These are phyloP conservation scores for Kryphioiulus occultus DNA, from an alignment of 2,888 invertebrate species.

Conservation along the genomic window DNA sequence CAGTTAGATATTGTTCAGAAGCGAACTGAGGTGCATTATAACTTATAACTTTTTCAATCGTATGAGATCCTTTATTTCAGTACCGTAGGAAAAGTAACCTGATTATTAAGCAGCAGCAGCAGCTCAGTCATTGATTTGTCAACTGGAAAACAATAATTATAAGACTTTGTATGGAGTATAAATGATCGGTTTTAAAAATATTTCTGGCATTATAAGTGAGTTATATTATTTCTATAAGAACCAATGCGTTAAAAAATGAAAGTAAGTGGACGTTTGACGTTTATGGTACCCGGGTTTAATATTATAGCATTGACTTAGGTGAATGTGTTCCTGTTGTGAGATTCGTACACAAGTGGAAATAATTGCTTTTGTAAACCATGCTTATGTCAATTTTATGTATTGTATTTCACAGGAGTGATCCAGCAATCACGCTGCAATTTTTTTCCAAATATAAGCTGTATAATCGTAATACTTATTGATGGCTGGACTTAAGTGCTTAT, in stretches of 20 bases:
- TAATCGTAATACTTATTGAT: not conserved
- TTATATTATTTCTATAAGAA: not conserved
- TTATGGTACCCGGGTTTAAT: not conserved
- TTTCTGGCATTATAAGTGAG: not conserved
- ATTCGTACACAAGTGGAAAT: not conserved
- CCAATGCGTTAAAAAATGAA: not conserved
- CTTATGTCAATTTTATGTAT: constrained; percentile 1
- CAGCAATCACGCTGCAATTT: not conserved
- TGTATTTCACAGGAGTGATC: not conserved
- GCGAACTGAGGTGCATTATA: not conserved
- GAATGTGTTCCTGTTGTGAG: not conserved
- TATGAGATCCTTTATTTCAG: not conserved
- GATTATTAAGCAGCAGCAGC: not conserved
- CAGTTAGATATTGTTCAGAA: not conserved
- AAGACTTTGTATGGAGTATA: not conserved
- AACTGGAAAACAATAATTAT: not conserved
- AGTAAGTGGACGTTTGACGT: not conserved
- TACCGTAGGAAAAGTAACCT: not conserved
- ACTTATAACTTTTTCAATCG: not conserved
- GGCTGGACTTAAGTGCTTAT: not conserved
- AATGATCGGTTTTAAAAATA: not conserved
- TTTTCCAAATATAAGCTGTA: not conserved
- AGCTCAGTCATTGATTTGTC: not conserved
- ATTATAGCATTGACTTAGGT: not conserved
- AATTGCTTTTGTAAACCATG: not conserved